Evolutionary conservation across 2,113 vertebrate genomes (phyloP).

Genomic region (Ellobius talpinus): DNA sequence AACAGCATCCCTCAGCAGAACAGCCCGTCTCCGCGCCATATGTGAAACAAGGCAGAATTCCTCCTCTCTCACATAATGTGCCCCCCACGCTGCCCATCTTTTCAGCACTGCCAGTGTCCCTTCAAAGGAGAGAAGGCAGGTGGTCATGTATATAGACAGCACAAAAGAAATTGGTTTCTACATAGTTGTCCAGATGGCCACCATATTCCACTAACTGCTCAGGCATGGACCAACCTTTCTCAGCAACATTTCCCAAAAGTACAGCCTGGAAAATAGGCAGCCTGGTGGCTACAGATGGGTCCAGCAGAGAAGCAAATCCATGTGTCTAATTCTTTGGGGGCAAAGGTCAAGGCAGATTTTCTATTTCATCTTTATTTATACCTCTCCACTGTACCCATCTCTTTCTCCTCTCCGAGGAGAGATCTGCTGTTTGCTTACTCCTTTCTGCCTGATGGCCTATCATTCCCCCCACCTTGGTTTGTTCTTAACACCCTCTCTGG

Average conservation of each 20-base stretch:
- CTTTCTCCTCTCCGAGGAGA: constrained; percentile 31
- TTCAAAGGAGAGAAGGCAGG: background rate
- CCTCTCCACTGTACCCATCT: background rate
- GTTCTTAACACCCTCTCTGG: constrained; percentile 42
- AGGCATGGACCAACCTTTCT: background rate
- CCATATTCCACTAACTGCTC: background rate
- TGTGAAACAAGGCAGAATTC: constrained; percentile 8
- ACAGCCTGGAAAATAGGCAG: background rate
- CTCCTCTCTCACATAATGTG: background rate
- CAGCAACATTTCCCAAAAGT: background rate
- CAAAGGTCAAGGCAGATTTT: background rate
- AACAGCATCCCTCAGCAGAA: background rate
- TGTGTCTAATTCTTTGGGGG: background rate
- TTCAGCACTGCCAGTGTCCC: background rate
- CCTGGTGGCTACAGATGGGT: background rate
- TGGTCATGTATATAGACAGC: too few species aligned
- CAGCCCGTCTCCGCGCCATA: background rate
- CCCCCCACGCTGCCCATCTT: background rate
- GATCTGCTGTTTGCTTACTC: background rate
- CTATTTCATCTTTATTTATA: constrained; percentile 38
- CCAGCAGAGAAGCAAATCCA: background rate
- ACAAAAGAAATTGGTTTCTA: background rate
- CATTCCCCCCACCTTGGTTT: background rate
- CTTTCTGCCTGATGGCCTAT: background rate
- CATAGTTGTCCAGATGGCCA: background rate